Conservation (phyloP, 2,113 vertebrate species). For the Sus scrofa region DNA sequence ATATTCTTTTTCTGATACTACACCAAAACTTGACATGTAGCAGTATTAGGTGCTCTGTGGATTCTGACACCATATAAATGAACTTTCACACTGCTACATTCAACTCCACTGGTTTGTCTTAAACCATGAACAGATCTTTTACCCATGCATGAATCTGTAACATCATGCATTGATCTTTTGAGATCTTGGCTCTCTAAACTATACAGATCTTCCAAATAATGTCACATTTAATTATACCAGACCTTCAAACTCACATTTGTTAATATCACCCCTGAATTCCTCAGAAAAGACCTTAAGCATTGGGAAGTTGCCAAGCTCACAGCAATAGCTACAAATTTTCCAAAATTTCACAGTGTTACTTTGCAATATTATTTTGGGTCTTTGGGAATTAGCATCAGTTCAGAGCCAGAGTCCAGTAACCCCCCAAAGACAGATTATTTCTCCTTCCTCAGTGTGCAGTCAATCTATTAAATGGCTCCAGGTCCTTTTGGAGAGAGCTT, state of each 20-base stretch:
- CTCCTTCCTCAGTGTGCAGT: not conserved
- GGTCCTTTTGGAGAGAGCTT: not conserved
- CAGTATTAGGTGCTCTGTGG: not conserved
- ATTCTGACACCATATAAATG: not conserved
- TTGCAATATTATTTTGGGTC: not conserved
- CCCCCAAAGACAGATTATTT: not conserved
- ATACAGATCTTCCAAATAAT: not conserved
- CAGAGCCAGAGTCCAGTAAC: not conserved
- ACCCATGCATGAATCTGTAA: not conserved
- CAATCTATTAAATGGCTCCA: not conserved
- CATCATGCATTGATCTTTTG: not conserved
- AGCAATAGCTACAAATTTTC: not conserved
- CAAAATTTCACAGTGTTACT: not conserved
- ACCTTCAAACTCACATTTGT: not conserved
- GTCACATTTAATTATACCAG: not conserved
- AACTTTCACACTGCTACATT: not conserved
- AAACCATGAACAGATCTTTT: not conserved
- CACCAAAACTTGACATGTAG: not conserved
- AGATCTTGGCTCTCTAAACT: not conserved
- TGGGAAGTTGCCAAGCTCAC: not conserved
- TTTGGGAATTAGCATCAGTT: not conserved
- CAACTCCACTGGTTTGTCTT: not conserved
- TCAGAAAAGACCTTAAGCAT: not conserved
- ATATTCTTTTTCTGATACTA: constrained; percentile 26
- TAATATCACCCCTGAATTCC: not conserved